Conservation (phyloP, 2,797 vertebrate genomes). For the Bradypodion ventrale region DNA sequence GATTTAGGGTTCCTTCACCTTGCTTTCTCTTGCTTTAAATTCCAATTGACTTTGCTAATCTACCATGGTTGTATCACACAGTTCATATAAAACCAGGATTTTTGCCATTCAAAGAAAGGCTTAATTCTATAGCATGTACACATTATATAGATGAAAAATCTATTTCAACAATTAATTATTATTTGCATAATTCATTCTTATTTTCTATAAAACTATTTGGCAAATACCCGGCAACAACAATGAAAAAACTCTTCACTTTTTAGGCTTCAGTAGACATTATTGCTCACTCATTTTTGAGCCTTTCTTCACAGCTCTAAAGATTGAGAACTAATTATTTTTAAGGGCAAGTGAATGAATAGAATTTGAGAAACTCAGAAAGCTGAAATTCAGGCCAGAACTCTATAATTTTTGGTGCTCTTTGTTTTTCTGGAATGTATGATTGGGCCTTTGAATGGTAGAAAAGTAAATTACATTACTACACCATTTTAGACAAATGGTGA, state of each 20-base stretch:
- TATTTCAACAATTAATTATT: not conserved
- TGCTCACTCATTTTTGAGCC: not conserved
- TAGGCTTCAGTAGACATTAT: not conserved
- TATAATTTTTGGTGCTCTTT: not conserved
- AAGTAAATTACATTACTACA: not conserved
- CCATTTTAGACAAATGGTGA: not conserved
- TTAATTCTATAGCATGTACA: not conserved
- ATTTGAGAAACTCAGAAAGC: not conserved
- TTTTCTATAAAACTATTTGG: not conserved
- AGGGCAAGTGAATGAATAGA: not conserved
- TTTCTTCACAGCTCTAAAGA: not conserved
- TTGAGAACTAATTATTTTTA: not conserved
- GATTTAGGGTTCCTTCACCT: not conserved
- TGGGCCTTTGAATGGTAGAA: not conserved
- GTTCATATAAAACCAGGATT: too few species aligned
- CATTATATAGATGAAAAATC: not conserved
- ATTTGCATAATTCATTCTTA: not conserved
- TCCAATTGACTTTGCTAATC: not conserved
- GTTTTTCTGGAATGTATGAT: not conserved
- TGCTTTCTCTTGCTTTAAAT: not conserved
- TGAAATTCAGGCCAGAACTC: not conserved
- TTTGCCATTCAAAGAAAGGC: not conserved
- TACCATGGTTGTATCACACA: not conserved
- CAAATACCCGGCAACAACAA: not conserved
- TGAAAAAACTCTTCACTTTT: not conserved